Evolutionary conservation across 2,113 vertebrate genomes (phyloP).

Genomic region (Progne subis): DNA sequence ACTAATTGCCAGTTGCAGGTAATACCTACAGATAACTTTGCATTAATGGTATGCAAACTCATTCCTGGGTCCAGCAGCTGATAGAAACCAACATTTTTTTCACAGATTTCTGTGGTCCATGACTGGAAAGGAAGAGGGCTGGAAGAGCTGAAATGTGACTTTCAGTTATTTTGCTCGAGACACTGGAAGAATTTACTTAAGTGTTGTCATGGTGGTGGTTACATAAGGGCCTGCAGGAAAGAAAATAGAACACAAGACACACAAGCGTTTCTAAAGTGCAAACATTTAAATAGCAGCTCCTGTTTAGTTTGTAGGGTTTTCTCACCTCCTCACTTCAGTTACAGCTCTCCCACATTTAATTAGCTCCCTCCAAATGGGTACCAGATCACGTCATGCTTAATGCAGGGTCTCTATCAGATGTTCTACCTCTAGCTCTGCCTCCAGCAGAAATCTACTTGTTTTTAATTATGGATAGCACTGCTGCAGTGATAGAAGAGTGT

Average conservation of each 20-base stretch:
- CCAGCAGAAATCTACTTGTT: background rate
- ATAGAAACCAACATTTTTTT: background rate
- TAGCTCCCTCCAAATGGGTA: background rate
- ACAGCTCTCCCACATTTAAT: background rate
- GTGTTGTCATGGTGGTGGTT: background rate
- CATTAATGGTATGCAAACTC: background rate
- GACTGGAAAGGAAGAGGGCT: background rate
- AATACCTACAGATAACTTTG: background rate
- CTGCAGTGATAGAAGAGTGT: background rate
- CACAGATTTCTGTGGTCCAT: background rate
- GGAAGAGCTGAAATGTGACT: background rate
- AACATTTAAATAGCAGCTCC: background rate
- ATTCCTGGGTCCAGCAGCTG: background rate
- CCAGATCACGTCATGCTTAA: background rate
- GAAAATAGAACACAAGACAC: background rate
- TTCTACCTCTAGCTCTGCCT: background rate
- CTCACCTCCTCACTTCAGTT: background rate
- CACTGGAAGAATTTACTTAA: background rate
- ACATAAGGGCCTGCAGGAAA: background rate
- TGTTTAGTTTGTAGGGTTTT: background rate
- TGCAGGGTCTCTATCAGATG: background rate
- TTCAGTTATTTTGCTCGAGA: background rate
- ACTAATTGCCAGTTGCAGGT: background rate
- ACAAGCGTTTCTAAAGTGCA: background rate
- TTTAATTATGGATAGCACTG: background rate